Evolutionary conservation across 1,140 invertebrate species (phyloP).

Genomic region (Zelostemma sp.): DNA sequence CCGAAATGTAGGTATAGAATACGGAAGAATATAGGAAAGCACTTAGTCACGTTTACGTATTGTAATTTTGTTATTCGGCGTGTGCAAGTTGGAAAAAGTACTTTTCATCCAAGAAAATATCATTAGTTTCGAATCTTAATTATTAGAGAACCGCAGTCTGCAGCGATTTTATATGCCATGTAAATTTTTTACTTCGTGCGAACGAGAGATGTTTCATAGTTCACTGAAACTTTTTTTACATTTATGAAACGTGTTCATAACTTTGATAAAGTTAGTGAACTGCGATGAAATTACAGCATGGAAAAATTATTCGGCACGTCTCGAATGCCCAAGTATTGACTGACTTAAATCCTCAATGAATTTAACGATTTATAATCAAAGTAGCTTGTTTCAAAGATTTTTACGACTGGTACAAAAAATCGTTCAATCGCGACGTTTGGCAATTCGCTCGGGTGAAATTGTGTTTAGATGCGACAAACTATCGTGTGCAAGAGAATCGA

Average conservation of each 20-base stretch:
- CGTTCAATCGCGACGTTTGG: not conserved
- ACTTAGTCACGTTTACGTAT: constrained; percentile 13
- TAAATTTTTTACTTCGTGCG: not conserved
- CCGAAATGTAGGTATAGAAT: constrained; percentile 21
- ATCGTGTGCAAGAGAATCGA: constrained; percentile 12
- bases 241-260: constrained; percentile 12
- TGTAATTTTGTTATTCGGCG: not conserved
- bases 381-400: not conserved
- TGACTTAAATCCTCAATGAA: no score
- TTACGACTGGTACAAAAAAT: no score
- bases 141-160: not conserved
- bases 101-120: no score
- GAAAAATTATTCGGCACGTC: constrained; percentile 14
- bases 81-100: no score
- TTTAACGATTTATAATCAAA: not conserved
- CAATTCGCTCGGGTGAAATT: constrained; percentile 32
- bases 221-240: not conserved
- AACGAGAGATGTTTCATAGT: not conserved
- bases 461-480: constrained; percentile 15
- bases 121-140: no score
- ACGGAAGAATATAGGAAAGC: constrained; percentile 19
- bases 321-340: not conserved
- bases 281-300: constrained; percentile 24
- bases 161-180: not conserved
- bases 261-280: constrained; percentile 31